A percentile compares a stretch with the other conserved stretches of the same genome.
Conservation (phyloP, 2,113 vertebrate species). For the Laticauda colubrina region DNA sequence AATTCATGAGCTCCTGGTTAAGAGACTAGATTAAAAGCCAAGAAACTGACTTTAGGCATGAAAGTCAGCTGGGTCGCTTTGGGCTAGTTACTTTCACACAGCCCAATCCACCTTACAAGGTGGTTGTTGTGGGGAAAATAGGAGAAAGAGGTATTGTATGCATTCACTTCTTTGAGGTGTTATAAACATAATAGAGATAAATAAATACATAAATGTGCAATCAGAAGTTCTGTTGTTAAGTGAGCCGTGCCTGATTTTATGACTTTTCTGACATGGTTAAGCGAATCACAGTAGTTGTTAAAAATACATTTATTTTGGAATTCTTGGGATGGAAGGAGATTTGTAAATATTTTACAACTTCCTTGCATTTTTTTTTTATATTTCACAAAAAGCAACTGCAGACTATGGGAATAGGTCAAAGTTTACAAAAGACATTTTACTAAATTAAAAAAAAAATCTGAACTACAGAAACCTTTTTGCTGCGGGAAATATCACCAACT, state of each 20-base stretch:
- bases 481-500: not conserved
- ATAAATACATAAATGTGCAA: too few relatives aligned
- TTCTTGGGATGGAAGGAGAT: not conserved
- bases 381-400: not conserved
- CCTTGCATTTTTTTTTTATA: not conserved
- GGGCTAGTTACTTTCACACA: not conserved
- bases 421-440: not conserved
- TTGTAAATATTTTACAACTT: not conserved
- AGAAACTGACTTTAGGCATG: not conserved
- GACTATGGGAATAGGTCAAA: not conserved
- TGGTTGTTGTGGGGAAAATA: not conserved
- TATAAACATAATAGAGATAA: too few relatives aligned
- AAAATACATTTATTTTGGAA: not conserved
- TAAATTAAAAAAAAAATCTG: not conserved
- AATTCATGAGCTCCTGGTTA: not conserved
- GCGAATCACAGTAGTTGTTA: too few relatives aligned
- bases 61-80: not conserved
- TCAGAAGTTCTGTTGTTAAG: too few relatives aligned
- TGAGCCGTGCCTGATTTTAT: too few relatives aligned
- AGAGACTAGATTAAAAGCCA: not conserved
- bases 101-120: not conserved
- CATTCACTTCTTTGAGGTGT: too few relatives aligned
- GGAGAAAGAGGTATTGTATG: too few relatives aligned
- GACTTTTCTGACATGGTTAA: too few relatives aligned
- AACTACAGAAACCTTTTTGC: not conserved